Evolutionary conservation across 1,140 invertebrate genomes (phyloP), one percentile per base, ranked within the genome.

Genomic region (Drosophila mayri): DNA sequence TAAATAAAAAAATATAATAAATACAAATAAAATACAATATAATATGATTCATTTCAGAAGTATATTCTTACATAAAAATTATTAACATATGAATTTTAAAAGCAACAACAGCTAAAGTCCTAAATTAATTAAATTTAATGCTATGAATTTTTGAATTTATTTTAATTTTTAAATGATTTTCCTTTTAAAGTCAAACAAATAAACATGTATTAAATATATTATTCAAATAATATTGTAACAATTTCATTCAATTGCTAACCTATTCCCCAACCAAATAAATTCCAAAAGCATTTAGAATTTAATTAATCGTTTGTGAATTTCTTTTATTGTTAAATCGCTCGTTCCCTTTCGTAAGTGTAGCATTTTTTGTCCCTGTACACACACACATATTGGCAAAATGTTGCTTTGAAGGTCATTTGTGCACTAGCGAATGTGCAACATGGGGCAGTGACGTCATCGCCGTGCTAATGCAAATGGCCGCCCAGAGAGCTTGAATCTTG

Each of bases 401-500:
- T 59, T 18, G 40, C 62, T 55, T 41, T 78, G 74, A 78, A 78
- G 76, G 76, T 78, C 76, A 54, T 49, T 5, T 44, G 50, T 22
- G 52, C 22, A 32, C 30, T 25, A 7, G 55, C 32, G 37, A 76
- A 52, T 49, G 75, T 76, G 57, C 55, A 40, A 52, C 47, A 49
- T 62, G 58, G 25, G 49, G 66, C 58, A 62, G 70, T 78, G 76
- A 78, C 76, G 76, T 78, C 76, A 78, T 78, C 22, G 65, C 46
- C 49, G 12, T 78, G 64, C 64, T 76, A 78, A 78, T 76, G 68
- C 80, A 76, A 83, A 72, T 67, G 80, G 44, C 40, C 44, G 70
- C 47, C 47, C 57, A 41, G 35, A 28, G 37, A 20, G 52, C 30
- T 38, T 22, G 37, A 71, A 35, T 71, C 68, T 72, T 59, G 44